Conservation (phyloP, 2,797 vertebrate species). For the Hyperoplus lanceolatus region DNA sequence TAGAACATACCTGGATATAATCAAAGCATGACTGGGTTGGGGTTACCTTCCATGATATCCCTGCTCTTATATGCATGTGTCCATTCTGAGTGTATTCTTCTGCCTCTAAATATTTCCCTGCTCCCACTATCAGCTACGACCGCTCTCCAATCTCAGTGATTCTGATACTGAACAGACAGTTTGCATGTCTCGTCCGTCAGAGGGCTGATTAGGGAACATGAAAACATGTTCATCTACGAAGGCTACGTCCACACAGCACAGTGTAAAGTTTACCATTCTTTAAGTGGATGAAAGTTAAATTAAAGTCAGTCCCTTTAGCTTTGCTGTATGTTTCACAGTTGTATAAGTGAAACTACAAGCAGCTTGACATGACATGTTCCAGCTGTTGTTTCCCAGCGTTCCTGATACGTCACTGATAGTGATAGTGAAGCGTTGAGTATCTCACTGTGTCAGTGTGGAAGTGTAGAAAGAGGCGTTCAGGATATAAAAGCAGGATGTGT, state of each 20-base stretch:
- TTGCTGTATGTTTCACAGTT: too few species aligned
- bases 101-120: background rate
- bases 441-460: constrained; percentile 26
- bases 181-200: constrained; percentile 46
- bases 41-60: background rate
- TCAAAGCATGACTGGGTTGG: background rate
- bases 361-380: background rate
- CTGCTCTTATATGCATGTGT: background rate
- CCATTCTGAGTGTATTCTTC: background rate
- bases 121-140: constrained; percentile 41
- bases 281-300: too few species aligned
- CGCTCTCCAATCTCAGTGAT: constrained; percentile 45
- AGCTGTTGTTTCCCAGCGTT: background rate
- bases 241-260: background rate
- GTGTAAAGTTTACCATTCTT: background rate
- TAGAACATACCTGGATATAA: background rate
- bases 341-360: background rate
- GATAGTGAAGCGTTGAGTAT: constrained; percentile 8
- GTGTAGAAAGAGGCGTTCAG: background rate
- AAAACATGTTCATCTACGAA: constrained; percentile 22
- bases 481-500: constrained; percentile 46
- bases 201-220: constrained; percentile 39
- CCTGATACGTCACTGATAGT: constrained; percentile 39
- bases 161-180: constrained; percentile 65
- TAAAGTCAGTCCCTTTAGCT: too few species aligned